Conservation (phyloP, 2,888 invertebrate species). For the Leistus spinibarbis region DNA sequence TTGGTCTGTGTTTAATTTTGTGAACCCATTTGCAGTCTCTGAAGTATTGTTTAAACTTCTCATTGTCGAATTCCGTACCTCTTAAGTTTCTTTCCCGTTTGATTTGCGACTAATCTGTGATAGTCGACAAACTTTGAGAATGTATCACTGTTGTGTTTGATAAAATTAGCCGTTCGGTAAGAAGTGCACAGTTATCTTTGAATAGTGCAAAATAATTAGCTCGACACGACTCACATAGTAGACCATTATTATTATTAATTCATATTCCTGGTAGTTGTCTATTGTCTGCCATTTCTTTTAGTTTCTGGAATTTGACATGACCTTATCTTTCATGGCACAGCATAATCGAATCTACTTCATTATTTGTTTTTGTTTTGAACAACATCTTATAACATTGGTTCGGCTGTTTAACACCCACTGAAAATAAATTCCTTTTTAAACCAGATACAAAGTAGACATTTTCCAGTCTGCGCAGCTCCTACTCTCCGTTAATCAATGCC, state of each 20-base stretch:
- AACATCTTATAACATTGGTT: slow-evolving; percentile 25
- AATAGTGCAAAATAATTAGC: not conserved
- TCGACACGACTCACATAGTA: slow-evolving; percentile 40
- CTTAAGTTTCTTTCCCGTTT: slow-evolving; percentile 37
- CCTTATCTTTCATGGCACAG: slow-evolving; percentile 43
- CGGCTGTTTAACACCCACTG: slow-evolving; percentile 18
- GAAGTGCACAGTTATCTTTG: slow-evolving; percentile 15
- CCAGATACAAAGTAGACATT: not conserved
- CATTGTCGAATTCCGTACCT: slow-evolving; percentile 36
- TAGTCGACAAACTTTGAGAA: slow-evolving; percentile 33
- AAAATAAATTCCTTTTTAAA: slow-evolving; percentile 1
- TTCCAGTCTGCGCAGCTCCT: slow-evolving; percentile 1
- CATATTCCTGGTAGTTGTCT: slow-evolving; percentile 36
- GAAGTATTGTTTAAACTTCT: slow-evolving; percentile 39
- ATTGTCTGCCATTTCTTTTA: slow-evolving; percentile 41
- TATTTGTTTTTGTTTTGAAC: not conserved
- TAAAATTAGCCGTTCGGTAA: slow-evolving; percentile 38
- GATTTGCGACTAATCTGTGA: slow-evolving; percentile 33
- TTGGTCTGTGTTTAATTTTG: slow-evolving; percentile 44
- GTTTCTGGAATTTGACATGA: slow-evolving; percentile 40
- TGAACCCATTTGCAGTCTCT: slow-evolving; percentile 41
- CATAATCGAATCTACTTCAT: slow-evolving; percentile 1
- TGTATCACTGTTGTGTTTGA: slow-evolving; percentile 41
- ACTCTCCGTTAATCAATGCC: not conserved
- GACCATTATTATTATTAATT: slow-evolving; percentile 9